Evolutionary conservation across 2,888 invertebrate genomes (phyloP), one percentile per base, ranked within the genome.

Genomic region (Tenthredo scrophulariae): DNA sequence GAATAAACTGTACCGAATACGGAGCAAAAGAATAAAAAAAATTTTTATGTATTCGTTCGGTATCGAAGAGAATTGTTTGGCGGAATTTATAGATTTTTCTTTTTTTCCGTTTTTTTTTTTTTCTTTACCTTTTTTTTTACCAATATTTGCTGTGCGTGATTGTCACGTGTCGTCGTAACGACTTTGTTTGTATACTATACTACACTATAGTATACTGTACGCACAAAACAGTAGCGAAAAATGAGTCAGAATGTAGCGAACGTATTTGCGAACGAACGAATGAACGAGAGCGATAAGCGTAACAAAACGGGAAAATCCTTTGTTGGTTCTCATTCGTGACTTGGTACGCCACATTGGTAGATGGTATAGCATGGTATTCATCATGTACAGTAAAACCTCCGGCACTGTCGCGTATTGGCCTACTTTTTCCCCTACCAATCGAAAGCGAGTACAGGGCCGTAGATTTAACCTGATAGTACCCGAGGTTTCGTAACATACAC

Each of bases 281-380:
- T 43, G 26, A 67, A 65, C 83, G 29, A 33, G 46, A 29, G 46
- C 70, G 83, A 83, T 83, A 67, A 83, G 67, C 83, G 65, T 65
- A 83, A 83, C 67, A 43, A 62, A 70, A 70, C 37, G 13, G 43
- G 29, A 46, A 83, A 83, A 83, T 83, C 50, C 67, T 67, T 83
- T 50, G 83, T 83, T 83, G 83, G 50, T 67, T 46, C 62, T 82
- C 82, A 65, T 65, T 82, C 65, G 40, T 43, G 22, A 82, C 82
- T 40, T 15, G 67, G 50, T 83, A 79, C 46, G 13, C 75, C 43
- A 43, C 46, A 46, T 40, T 7, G 46, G 15, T 74, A 22, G n/a
- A 75, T 46, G 26, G 22, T 75, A 26, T 58, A 33, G 18, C 46
- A 26, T 26, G n/a, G 26, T 22, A 75, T 46, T 46, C 26, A 62